Base-by-base conservation (phyloP, 2,797 vertebrate genomes). In the Gymnopithys bicolor region DNA sequence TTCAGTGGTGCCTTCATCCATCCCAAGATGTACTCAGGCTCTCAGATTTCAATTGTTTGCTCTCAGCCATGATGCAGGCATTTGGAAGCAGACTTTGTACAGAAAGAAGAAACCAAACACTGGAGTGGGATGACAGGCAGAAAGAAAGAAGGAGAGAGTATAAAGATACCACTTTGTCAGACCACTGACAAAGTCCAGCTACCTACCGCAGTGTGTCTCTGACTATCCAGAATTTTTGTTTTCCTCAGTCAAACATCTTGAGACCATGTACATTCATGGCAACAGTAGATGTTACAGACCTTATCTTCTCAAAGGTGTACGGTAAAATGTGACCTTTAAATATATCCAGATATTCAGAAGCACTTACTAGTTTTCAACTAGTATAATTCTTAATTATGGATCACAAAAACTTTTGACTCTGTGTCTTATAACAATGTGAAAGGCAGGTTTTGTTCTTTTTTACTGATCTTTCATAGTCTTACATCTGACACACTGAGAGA, bases 271-370 rank as follows among this genome's bases (percentile, higher is more conserved):
- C 16, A 17, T 56, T 89, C 41, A 16, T 75, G 37, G 19, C 25
- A 86, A 28, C 32, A 13, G 18, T 33, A 56, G 22, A 23, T 55
- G 16, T 28, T 67, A 39, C 3, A 59, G 23, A 80, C n/a, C 21
- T 83, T 80, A 3, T 35, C 19, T 78, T 84, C 32, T 77, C 56
- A 81, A 52, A 82, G 3, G 7, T n/a, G 13, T 28, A 27, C 45
- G 71, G 84, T 62, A 62, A 75, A 75, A 78, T 39, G 27, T 43
- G 41, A 23, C 35, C 24, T 94, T 84, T 73, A 58, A 74, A 63
- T 11, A 2, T 22, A 45, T 45, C 28, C n/a, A 33, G 39, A 45
- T 76, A 30, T 55, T 76, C 59, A 74, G 78, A 73, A 48, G 2
- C n/a, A 19, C 28, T 62, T 66, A 5, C 59, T 5, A 1, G 0